Evolutionary conservation across 2,113 vertebrate genomes (phyloP), one percentile per base, ranked within the genome.

Genomic region (Anarrhichthys ocellatus): DNA sequence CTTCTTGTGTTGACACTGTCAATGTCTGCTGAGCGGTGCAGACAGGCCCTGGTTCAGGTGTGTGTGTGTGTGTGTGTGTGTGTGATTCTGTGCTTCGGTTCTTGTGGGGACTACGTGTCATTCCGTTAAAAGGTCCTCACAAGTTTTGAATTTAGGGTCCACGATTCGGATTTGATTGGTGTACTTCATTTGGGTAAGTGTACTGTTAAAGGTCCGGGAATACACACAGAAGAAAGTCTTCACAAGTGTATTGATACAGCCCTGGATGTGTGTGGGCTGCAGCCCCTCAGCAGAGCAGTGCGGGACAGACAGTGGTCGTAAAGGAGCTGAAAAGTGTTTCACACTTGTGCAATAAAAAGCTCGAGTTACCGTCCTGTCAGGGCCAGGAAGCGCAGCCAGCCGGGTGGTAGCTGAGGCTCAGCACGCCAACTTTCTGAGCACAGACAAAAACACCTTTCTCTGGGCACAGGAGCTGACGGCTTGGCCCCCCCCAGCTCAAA

Each of bases 381-480:
- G 88, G 87, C 86, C 73, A 77, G 54, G 85, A 79, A 69, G 59
- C 9, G 42, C 86, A 81, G 74, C 82, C 82, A 78, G 80, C 81
- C n/a, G 79, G 87, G 83, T 88, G 86, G 90, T 78, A 83, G 85
- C 54, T 70, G 48, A 73, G 70, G 84, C 66, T 58, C 73, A 50
- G 90, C 82, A 69, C 73, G 88, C 85, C 90, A 79, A 91, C 82
- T 89, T 85, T 83, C 77, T 76, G 36, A 74, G 81, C 84, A 89
- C 93, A 95, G 94, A 95, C 94, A 95, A 95, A 95, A 94, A 93
- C 94, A 95, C 92, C 92, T 94, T 92, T 94, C 91, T 94, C 87
- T 85, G 91, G 91, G 92, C 84, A 88, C 80, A 63, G 80, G 65
- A 89, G 83, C 90, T 81, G 85, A 87, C 27, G 91, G 93, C 83